A percentile compares a stretch with the other conserved stretches of the same genome.
phyloP scores from a whole-genome alignment of 2,888 invertebrate species.

The Troides oblongomaculatus region DNA sequence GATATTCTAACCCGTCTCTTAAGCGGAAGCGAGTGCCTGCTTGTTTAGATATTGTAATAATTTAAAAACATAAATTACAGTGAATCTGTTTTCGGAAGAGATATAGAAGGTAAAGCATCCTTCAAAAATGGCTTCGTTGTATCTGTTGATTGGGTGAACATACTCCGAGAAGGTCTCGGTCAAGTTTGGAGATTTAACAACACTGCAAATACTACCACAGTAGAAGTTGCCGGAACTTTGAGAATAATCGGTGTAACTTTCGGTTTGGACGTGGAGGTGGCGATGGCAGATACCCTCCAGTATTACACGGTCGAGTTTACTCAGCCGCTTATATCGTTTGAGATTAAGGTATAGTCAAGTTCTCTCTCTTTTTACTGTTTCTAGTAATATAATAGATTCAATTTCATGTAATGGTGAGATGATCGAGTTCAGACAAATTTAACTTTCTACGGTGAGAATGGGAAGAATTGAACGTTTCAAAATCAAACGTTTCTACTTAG shows the following conservation, averaged over 20 bases:
- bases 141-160: slow-evolving; percentile 51
- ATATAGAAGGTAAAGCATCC: slow-evolving; percentile 41
- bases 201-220: slow-evolving; percentile 37
- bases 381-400: too few relatives aligned
- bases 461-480: too few relatives aligned
- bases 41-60: too few relatives aligned
- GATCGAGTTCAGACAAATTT: too few relatives aligned
- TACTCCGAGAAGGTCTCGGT: slow-evolving; percentile 43
- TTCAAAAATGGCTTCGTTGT: slow-evolving; percentile 58
- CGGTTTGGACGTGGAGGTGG: slow-evolving; percentile 54
- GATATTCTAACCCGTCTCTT: too few relatives aligned
- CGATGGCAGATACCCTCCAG: slow-evolving; percentile 36
- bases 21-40: too few relatives aligned
- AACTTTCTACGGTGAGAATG: too few relatives aligned
- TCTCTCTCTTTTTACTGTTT: slow-evolving; percentile 14
- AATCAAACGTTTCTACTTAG: too few relatives aligned
- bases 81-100: slow-evolving; percentile 42
- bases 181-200: slow-evolving; percentile 49
- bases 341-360: slow-evolving; percentile 44
- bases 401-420: too few relatives aligned
- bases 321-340: slow-evolving; percentile 44
- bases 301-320: slow-evolving; percentile 45
- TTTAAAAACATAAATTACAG: slow-evolving; percentile 39
- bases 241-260: slow-evolving; percentile 49
- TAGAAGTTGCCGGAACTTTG: slow-evolving; percentile 45